Percentiles rank a stretch among this genome's conserved stretches.
Conservation (phyloP, 1,140 invertebrate genomes). For the Anthonomus grandis region DNA sequence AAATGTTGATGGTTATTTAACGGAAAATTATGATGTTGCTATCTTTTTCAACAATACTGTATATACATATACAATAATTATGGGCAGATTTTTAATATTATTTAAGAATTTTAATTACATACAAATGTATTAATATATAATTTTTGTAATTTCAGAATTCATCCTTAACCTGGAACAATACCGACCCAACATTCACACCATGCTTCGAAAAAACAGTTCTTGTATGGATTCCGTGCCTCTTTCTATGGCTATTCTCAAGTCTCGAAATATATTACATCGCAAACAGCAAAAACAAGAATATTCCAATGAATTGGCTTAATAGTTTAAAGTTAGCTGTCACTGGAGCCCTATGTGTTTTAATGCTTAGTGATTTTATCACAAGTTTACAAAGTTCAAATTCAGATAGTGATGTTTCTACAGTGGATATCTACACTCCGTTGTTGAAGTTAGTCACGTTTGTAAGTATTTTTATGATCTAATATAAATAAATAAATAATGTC, state of each 20-base stretch:
- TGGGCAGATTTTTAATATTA: not conserved
- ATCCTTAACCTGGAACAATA: slow-evolving; percentile 70
- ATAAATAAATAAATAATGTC: slow-evolving; percentile 4
- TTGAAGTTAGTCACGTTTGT: slow-evolving; percentile 76
- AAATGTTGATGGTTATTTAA: too few species aligned
- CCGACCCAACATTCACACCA: slow-evolving; percentile 75
- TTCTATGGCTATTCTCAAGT: slow-evolving; percentile 74
- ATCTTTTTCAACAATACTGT: not conserved
- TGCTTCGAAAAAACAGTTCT: slow-evolving; percentile 88
- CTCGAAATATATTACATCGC: slow-evolving; percentile 78
- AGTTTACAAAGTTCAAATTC: slow-evolving; percentile 37
- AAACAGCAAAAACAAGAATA: slow-evolving; percentile 71
- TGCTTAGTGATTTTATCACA: slow-evolving; percentile 54
- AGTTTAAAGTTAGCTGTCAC: slow-evolving; percentile 73
- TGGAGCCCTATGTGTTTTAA: slow-evolving; percentile 59
- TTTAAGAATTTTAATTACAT: too few species aligned
- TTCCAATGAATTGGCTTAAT: slow-evolving; percentile 80
- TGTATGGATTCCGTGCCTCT: slow-evolving; percentile 81
- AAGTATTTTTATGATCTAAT: slow-evolving; percentile 53
- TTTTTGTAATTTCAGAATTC: slow-evolving; percentile 25
- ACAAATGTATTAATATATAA: too few species aligned
- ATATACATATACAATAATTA: not conserved
- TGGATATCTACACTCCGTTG: slow-evolving; percentile 69
- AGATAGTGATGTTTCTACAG: slow-evolving; percentile 55
- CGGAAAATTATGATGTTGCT: too few species aligned